Percentiles rank a stretch among this genome's conserved stretches.
These are phyloP conservation scores for Sander vitreus DNA, from an alignment of 2,113 vertebrate genomes.

Conservation along the genomic window DNA sequence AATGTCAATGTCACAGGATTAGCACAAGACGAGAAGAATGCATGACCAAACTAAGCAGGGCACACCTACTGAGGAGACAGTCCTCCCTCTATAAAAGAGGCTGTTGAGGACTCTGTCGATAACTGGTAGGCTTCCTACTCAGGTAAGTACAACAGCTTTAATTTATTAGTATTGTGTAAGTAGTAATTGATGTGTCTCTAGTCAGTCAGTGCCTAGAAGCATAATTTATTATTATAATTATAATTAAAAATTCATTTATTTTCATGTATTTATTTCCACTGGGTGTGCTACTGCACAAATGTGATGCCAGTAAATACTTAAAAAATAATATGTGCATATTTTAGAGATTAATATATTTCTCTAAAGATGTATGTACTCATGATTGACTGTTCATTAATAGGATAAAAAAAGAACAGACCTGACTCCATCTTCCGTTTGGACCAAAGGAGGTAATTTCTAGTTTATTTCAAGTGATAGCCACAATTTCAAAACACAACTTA, in stretches of 20 bases:
- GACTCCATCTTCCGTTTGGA: conserved; percentile 43
- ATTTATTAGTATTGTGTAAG: conserved; percentile 1
- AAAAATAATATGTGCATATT: background rate
- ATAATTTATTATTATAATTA: background rate
- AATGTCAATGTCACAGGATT: conserved; percentile 72
- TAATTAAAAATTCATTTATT: background rate
- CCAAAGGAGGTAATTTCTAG: conserved; percentile 50
- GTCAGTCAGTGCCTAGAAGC: background rate
- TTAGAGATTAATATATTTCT: background rate
- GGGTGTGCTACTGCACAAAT: background rate
- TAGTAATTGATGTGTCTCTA: too few species aligned
- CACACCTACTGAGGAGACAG: conserved; percentile 69
- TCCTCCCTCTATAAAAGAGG: conserved; percentile 71
- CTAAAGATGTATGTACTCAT: background rate
- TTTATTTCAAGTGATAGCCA: background rate
- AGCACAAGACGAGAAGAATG: conserved; percentile 73
- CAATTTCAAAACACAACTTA: background rate
- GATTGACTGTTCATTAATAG: conserved; percentile 8
- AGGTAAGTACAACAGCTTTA: conserved; percentile 43
- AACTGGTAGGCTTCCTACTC: conserved; percentile 64
- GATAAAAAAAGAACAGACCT: conserved; percentile 37
- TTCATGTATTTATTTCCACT: background rate
- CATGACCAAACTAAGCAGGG: conserved; percentile 73
- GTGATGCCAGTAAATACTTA: background rate
- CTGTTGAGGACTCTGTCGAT: conserved; percentile 25